Evolutionary conservation across 1,140 invertebrate species (phyloP).

Genomic region (Gonatopus flavifemur): DNA sequence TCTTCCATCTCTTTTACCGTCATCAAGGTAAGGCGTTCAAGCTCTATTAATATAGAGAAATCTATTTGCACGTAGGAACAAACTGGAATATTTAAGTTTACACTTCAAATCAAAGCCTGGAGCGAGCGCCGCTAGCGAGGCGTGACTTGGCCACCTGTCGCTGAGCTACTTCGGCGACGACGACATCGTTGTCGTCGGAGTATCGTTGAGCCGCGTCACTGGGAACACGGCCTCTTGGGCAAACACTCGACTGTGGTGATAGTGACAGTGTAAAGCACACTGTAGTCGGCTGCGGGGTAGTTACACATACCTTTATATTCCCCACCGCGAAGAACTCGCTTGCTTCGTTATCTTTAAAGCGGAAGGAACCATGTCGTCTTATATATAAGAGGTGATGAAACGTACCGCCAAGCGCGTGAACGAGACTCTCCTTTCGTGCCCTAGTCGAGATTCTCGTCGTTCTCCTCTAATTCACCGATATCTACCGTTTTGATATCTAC

Average conservation of each 20-base stretch:
- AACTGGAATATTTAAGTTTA: slow-evolving; percentile 45
- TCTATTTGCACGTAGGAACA: slow-evolving; percentile 41
- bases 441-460: too few species aligned
- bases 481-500: too few species aligned
- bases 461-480: too few species aligned
- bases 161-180: slow-evolving; percentile 30
- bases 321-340: slow-evolving; percentile 39
- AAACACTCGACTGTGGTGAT: slow-evolving; percentile 38
- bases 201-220: too few species aligned
- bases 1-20: slow-evolving; percentile 2
- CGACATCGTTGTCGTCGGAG: too few species aligned
- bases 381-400: not conserved
- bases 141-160: slow-evolving; percentile 38
- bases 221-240: slow-evolving; percentile 21
- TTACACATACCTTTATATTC: slow-evolving; percentile 40
- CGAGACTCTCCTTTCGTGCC: too few species aligned
- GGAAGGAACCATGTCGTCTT: slow-evolving; percentile 18
- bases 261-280: slow-evolving; percentile 11
- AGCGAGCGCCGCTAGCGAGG: slow-evolving; percentile 20
- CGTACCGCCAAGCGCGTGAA: not conserved
- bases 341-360: slow-evolving; percentile 45
- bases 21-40: slow-evolving; percentile 13
- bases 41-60: slow-evolving; percentile 46
- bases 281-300: too few species aligned
- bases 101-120: slow-evolving; percentile 43